A percentile compares a stretch with the other conserved stretches of the same genome.
Evolutionary conservation across 2,797 vertebrate genomes (phyloP).

Genomic region (Pseudopleuronectes americanus): DNA sequence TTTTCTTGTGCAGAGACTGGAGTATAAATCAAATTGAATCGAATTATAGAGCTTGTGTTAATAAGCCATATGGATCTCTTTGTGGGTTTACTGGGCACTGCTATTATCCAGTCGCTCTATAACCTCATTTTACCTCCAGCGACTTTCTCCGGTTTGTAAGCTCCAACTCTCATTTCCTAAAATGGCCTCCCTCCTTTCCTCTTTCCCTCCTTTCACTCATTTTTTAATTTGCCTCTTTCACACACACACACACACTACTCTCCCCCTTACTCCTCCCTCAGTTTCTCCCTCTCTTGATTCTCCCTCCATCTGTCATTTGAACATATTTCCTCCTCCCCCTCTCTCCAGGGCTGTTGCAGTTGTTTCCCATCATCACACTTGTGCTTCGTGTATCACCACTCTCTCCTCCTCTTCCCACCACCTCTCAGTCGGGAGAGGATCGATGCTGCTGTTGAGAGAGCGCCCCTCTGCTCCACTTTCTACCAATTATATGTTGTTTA

Average conservation of each 20-base stretch:
- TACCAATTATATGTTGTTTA: constrained; percentile 12
- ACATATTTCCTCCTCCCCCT: neutral
- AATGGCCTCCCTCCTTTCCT: neutral
- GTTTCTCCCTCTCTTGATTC: neutral
- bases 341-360: neutral
- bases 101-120: neutral
- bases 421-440: constrained; percentile 11
- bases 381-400: neutral
- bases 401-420: neutral
- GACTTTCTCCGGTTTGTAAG: neutral
- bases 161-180: neutral
- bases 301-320: constrained; percentile 1
- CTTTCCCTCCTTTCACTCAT: neutral
- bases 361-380: constrained; percentile 10
- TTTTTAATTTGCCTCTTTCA: neutral
- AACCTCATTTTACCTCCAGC: neutral
- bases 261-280: neutral
- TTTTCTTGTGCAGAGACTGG: too few relatives aligned
- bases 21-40: neutral
- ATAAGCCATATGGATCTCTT: neutral
- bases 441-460: constrained; percentile 23
- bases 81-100: neutral
- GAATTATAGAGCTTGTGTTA: neutral
- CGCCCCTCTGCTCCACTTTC: constrained; percentile 4
- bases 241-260: neutral